Evolutionary conservation across 2,888 invertebrate genomes (phyloP), one percentile per base, ranked within the genome.

Genomic region (Amorpha juglandis): DNA sequence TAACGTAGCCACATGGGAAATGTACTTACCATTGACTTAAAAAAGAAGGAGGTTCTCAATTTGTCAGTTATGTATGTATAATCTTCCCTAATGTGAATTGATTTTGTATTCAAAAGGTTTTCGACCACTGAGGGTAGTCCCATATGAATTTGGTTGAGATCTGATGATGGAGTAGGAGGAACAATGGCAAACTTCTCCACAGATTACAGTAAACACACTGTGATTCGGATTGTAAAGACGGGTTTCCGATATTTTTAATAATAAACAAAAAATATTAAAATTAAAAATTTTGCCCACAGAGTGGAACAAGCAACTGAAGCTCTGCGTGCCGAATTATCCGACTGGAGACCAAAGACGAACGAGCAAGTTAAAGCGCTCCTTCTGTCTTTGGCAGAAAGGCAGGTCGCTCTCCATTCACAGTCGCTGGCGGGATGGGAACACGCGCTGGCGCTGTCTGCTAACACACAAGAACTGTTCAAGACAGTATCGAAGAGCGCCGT

Each of bases 261-360:
- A n/a, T 45, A 45, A 45, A 45, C 14, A 45, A 14, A 19, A 16
- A 47, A 48, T 6, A 6, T 16, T n/a, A 48, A 42, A 35, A 33
- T 38, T 51, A 11, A 16, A 53, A 33, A 35, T 63, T 38, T 19
- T 33, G 12, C 42, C 38, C 69, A 9, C 76, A 92, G 92, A 65
- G 69, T 93, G 53, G 91, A 91, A 12, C 92, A 92, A 71, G 90
- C 91, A 0, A 90, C 92, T 0, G 92, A 92, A 63, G 91, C 92
- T 0, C 76, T 92, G 0, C 84, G 92, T 0, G 87, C 90, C 0
- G 92, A 93, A 52, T 74, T 93, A 0, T 76, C 87, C 0, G 91
- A 91, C 69, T 93, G 92, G 92, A 78, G 85, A 6, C 89, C 90
- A 0, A 90, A 91, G 69, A 92, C 91, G 0, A 76, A 83, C 0